Base-by-base conservation (phyloP, 2,113 vertebrate genomes). In the Hydropotes inermis region DNA sequence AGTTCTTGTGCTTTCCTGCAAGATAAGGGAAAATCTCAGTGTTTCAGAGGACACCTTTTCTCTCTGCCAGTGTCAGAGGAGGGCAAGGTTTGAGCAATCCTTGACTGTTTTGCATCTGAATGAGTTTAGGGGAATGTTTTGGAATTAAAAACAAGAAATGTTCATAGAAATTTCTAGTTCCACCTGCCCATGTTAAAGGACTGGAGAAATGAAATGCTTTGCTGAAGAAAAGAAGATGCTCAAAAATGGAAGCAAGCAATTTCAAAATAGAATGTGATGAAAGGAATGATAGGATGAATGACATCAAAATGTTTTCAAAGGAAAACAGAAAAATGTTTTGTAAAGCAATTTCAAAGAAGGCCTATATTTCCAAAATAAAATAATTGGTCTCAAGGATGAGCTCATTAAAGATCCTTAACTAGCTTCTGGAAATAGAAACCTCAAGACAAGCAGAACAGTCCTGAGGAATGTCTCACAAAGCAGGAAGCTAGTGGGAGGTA, bases 331-430 rank as follows among this genome's bases (percentile, higher is more conserved):
- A 90, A 94, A 58, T 81, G 74, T 91, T 87, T 87, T 47, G 19
- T 54, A 86, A 91, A 94, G 43, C 30, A 58, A 58, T 91, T 96
- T 97, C 93, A 91, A 97, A 97, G 94, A 60, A 76, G 27, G 12
- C 28, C 28, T 96, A 0, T 96, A 79, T 96, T 96, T 96, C 52
- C 70, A 97, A 96, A 98, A 93, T 93, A 88, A 96, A 98, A 93
- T 89, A 97, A 96, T 84, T 91, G 78, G 60, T 58, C 45, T 93
- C 43, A 19, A 95, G 52, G 52, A 78, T 89, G 95, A 94, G 47
- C 92, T 96, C 91, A 89, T 94, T 89, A 78, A 94, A 95, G 78
- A 87, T 85, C 13, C 43, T 95, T 96, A 97, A 93, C 86, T 94
- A 91, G 33, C 36, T 97, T 88, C 86, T 87, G 64, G 50, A 97